These are phyloP conservation scores for Sitodiplosis mosellana DNA, from an alignment of 1,140 invertebrate genomes.

Conservation along the genomic window DNA sequence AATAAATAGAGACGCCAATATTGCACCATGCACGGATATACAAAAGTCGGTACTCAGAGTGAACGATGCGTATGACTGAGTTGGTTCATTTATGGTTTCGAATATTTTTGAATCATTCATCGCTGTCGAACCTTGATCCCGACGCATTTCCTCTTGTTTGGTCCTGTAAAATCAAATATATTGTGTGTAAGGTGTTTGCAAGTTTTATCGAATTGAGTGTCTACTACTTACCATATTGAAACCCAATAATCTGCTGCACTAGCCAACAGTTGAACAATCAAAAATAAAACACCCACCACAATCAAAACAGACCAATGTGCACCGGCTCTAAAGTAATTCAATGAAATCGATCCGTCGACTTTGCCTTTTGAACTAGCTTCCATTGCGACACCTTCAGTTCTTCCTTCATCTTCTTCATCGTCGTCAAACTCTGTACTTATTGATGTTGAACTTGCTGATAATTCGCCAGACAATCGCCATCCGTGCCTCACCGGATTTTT, in stretches of 20 bases:
- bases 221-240: constrained; percentile 38
- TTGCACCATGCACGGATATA: neutral
- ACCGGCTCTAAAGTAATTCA: constrained; percentile 37
- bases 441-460: constrained; percentile 36
- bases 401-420: constrained; percentile 32
- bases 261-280: constrained; percentile 37
- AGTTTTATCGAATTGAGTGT: no score
- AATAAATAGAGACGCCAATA: neutral
- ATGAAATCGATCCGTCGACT: constrained; percentile 37
- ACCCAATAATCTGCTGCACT: constrained; percentile 51
- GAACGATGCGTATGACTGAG: neutral
- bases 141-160: neutral
- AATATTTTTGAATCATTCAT: no score
- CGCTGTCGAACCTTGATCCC: no score
- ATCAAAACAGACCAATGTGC: constrained; percentile 28
- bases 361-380: constrained; percentile 4
- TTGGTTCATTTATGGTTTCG: neutral
- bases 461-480: constrained; percentile 27
- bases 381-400: constrained; percentile 35
- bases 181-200: no score
- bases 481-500: constrained; percentile 18
- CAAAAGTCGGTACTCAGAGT: neutral
- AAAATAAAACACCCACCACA: constrained; percentile 30
- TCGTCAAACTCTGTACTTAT: constrained; percentile 24
- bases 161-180: constrained; percentile 29